Percentiles rank a stretch among this genome's conserved stretches.
Conservation (phyloP, 1,140 invertebrate species). For the Ectropis grisescens region DNA sequence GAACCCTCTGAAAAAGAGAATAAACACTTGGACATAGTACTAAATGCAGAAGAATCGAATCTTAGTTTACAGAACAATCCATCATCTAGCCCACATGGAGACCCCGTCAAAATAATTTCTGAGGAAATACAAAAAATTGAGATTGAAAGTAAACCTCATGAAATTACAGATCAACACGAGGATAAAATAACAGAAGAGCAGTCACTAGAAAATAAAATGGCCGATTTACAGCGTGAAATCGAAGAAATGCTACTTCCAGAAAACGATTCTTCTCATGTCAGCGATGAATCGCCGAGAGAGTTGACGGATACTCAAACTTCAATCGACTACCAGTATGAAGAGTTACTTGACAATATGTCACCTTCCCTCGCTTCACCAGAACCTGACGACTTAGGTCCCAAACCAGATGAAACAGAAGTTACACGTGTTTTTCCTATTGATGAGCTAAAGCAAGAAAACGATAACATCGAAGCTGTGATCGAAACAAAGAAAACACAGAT, state of each 20-base stretch:
- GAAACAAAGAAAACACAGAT: too few species aligned
- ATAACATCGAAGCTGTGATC: too few species aligned
- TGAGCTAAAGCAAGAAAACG: too few species aligned
- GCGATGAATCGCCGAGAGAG: slow-evolving; percentile 41
- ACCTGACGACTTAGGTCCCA: slow-evolving; percentile 23
- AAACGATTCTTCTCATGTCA: slow-evolving; percentile 43
- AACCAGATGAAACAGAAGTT: slow-evolving; percentile 3
- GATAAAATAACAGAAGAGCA: slow-evolving; percentile 44
- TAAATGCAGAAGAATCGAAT: slow-evolving; percentile 1
- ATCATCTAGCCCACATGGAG: not conserved
- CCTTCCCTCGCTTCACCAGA: slow-evolving; percentile 47
- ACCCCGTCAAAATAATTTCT: not conserved
- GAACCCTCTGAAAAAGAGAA: slow-evolving; percentile 1
- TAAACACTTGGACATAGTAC: not conserved
- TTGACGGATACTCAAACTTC: slow-evolving; percentile 31
- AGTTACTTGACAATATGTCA: slow-evolving; percentile 37
- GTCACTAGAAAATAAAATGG: slow-evolving; percentile 59
- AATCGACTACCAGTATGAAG: slow-evolving; percentile 39
- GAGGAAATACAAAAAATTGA: slow-evolving; percentile 7
- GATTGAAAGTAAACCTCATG: not conserved
- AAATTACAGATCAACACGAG: slow-evolving; percentile 4
- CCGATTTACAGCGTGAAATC: slow-evolving; percentile 60
- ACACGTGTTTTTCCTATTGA: too few species aligned
- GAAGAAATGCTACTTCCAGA: slow-evolving; percentile 60
- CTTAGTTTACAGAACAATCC: too few species aligned